phyloP scores from a whole-genome alignment of 1,140 invertebrate species.

The Trichogramma pretiosum region DNA sequence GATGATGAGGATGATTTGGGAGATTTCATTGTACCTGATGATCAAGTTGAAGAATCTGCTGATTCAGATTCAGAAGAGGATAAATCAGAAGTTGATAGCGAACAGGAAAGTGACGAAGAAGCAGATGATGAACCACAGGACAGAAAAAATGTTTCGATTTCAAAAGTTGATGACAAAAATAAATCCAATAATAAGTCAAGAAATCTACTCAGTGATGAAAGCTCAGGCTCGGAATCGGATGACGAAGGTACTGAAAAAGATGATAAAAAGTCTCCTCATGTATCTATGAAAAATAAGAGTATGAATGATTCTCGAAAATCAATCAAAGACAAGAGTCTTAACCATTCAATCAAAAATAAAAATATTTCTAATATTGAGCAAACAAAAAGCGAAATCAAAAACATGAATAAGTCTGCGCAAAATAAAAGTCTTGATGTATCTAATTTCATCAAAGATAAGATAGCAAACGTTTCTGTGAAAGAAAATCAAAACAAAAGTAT shows the following conservation, averaged over 20 bases:
- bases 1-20: conserved; percentile 26
- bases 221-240: not conserved
- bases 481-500: not conserved
- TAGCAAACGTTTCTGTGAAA: too few relatives aligned
- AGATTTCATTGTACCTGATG: conserved; percentile 30
- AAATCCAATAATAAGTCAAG: too few relatives aligned
- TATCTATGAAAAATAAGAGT: too few relatives aligned
- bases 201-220: conserved; percentile 1
- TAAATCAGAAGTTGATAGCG: conserved; percentile 4
- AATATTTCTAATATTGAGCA: not conserved
- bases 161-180: conserved; percentile 6
- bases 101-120: conserved; percentile 9
- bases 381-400: conserved; percentile 4
- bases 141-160: not conserved
- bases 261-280: too few relatives aligned
- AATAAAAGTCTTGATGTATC: not conserved
- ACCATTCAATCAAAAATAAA: too few relatives aligned
- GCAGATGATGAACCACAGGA: conserved; percentile 14
- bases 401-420: too few relatives aligned
- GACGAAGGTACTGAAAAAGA: conserved; percentile 7
- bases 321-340: too few relatives aligned
- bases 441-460: conserved; percentile 1
- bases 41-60: conserved; percentile 17
- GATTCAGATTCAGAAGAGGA: not conserved
- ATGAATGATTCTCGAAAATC: too few relatives aligned